Evolutionary conservation across 1,140 invertebrate genomes (phyloP), one percentile per base, ranked within the genome.

Genomic region (Pogonognathellus flavescens): DNA sequence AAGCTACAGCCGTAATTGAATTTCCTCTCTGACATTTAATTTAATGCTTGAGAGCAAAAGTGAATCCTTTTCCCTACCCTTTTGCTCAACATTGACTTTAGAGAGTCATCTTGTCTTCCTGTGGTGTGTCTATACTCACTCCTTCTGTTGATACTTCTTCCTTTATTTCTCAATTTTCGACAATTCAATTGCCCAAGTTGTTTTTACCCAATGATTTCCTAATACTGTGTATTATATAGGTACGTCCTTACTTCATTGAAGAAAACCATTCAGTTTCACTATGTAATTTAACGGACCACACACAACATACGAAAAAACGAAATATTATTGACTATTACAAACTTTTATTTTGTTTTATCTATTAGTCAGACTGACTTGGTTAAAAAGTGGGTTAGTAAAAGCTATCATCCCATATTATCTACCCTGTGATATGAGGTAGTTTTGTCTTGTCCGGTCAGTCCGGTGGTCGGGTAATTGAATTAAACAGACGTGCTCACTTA

Each of bases 1-100:
- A 16, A 49, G 16, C 14, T 50, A 14, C n/a, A 16, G 16, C 41
- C 18, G 31, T 49, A 76, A 76, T 76, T 76, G 31, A 76, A 76
- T 76, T 76, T 76, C 70, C 70, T 76, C 70, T 66, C 70, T 76
- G 70, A 76, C 70, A 76, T 76, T 76, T 76, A 76, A 76, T 76
- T 76, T 76, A 76, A 76, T 76, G 70, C 70, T 76, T 76, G n/a
- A 41, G 70, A 41, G 70, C 31, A 76, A 76, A 76, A 76, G 31
- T 41, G 20, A 70, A 70, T 70, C 25, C 25, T 70, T 25, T 76
- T 50, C 31, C 31, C 49, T 76, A 76, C 70, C 70, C 70, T 76
- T 72, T 72, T n/a, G 66, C 41, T 76, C n/a, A 16, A 31, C 66
- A 70, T 41, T 14, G 11, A 31, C 20, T 70, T 70, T 14, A 70